A percentile compares a stretch with the other conserved stretches of the same genome.
phyloP scores from a whole-genome alignment of 2,888 invertebrate species.

The Rutpela maculata region DNA sequence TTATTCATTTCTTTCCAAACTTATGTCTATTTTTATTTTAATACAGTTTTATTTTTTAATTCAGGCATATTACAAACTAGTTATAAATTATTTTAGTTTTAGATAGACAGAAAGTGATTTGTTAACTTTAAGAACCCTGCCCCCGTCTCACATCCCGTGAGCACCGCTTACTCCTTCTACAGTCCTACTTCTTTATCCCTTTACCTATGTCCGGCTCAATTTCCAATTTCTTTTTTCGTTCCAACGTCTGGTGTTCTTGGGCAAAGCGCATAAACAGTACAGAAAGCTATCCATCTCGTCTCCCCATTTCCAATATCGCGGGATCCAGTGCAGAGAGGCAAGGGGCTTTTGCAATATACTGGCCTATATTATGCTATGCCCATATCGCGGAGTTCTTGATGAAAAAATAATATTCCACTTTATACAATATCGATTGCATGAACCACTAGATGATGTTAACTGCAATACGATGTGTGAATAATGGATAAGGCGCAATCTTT shows the following conservation, averaged over 20 bases:
- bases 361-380: conserved; percentile 69
- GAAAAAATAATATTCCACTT: conserved; percentile 69
- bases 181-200: conserved; percentile 42
- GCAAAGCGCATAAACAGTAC: conserved; percentile 70
- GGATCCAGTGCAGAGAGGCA: conserved; percentile 41
- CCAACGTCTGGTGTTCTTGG: conserved; percentile 56
- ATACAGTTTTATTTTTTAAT: no score
- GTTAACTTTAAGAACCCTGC: not conserved
- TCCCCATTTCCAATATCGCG: conserved; percentile 68
- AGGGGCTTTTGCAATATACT: conserved; percentile 66
- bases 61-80: no score
- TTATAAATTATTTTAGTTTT: no score
- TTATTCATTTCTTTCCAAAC: no score
- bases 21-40: no score
- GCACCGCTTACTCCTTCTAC: conserved; percentile 29
- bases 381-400: conserved; percentile 65
- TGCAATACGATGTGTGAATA: conserved; percentile 47
- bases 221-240: conserved; percentile 67
- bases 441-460: conserved; percentile 33
- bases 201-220: conserved; percentile 65
- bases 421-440: conserved; percentile 59
- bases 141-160: not conserved
- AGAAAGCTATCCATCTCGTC: conserved; percentile 70
- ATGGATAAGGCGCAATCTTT: conserved; percentile 49
- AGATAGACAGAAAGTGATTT: not conserved